These are phyloP conservation scores for Mya arenaria DNA, from an alignment of 1,140 invertebrate genomes.

Conservation along the genomic window DNA sequence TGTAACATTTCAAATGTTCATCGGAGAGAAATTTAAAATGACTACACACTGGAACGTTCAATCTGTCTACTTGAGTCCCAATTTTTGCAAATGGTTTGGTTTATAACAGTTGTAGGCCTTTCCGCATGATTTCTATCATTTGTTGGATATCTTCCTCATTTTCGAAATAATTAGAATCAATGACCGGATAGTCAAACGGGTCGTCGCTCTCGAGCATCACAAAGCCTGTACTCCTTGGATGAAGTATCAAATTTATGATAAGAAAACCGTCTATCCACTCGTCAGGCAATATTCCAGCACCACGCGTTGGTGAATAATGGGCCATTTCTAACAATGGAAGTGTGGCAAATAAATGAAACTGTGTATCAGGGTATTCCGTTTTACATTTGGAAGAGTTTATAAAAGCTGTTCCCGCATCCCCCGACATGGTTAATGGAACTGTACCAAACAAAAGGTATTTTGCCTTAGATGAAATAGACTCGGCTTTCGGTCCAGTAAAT, in stretches of 20 bases:
- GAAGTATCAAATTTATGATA: constrained; percentile 16
- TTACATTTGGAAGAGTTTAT: not conserved
- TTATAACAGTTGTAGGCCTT: too few species aligned
- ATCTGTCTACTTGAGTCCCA: constrained; percentile 42
- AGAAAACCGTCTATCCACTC: not conserved
- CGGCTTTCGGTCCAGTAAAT: constrained; percentile 40
- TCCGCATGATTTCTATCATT: constrained; percentile 48
- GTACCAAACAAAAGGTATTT: constrained; percentile 61
- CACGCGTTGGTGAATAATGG: not conserved
- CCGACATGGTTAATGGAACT: constrained; percentile 44
- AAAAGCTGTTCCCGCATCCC: constrained; percentile 18
- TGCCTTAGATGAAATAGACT: constrained; percentile 28
- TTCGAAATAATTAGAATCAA: constrained; percentile 86
- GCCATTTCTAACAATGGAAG: not conserved
- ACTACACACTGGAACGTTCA: constrained; percentile 41
- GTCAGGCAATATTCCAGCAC: not conserved
- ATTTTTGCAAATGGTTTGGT: constrained; percentile 51
- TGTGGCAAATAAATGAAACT: not conserved
- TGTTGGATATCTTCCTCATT: constrained; percentile 58
- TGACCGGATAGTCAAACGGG: constrained; percentile 89
- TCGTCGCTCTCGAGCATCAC: constrained; percentile 82
- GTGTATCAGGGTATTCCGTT: constrained; percentile 32
- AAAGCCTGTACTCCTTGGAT: constrained; percentile 71
- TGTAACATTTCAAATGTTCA: constrained; percentile 75
- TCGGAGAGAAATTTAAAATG: constrained; percentile 63